A percentile compares a stretch with the other conserved stretches of the same genome.
Evolutionary conservation across 2,113 vertebrate species (phyloP).

Genomic region (Motacilla alba): DNA sequence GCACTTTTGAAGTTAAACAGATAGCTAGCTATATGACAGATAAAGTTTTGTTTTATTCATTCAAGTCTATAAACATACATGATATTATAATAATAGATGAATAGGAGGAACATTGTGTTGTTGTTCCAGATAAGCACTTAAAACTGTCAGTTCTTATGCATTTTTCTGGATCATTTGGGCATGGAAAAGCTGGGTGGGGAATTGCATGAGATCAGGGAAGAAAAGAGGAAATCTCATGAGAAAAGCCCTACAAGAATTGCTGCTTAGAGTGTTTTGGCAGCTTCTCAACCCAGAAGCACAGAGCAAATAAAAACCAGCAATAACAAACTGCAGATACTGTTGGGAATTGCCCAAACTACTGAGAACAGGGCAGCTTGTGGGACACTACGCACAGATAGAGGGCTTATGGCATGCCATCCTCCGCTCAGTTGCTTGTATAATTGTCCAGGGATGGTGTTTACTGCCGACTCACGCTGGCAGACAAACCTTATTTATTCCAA

Average conservation of each 20-base stretch:
- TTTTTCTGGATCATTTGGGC: neutral
- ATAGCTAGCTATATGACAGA: neutral
- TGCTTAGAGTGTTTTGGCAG: neutral
- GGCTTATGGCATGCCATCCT: neutral
- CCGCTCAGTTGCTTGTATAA: neutral
- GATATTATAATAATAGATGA: neutral
- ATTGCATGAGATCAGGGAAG: neutral
- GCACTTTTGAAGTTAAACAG: neutral
- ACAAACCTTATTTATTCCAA: neutral
- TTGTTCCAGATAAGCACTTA: neutral
- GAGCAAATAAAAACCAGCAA: neutral
- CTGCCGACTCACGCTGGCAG: neutral
- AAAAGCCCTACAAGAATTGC: neutral
- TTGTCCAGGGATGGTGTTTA: neutral
- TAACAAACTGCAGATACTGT: neutral
- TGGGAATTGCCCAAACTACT: neutral
- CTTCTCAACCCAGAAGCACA: slow-evolving; percentile 8
- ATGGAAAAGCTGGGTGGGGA: neutral
- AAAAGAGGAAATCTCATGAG: slow-evolving; percentile 10
- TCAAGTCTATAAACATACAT: neutral
- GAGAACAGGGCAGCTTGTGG: neutral
- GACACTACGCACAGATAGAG: neutral
- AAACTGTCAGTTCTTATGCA: neutral
- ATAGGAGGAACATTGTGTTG: neutral
- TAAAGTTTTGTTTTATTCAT: neutral